Conservation (phyloP, 1,140 invertebrate genomes). For the Ceratosolen fusciceps region DNA sequence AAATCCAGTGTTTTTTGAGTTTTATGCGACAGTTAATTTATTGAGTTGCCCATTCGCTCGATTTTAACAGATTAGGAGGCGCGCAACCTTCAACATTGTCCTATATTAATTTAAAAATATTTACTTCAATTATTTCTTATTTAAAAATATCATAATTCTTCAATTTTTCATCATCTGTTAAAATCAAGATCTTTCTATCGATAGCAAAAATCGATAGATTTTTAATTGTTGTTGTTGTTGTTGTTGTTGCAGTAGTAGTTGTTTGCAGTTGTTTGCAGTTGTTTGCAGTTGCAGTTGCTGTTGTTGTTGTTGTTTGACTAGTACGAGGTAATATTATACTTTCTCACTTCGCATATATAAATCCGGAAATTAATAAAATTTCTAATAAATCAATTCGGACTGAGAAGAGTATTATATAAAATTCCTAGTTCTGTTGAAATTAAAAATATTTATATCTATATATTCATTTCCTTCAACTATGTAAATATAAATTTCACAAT, state of each 20-base stretch:
- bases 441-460: neutral
- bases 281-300: too few species aligned
- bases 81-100: conserved; percentile 11
- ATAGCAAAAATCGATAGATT: conserved; percentile 43
- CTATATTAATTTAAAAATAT: conserved; percentile 30
- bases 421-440: conserved; percentile 9
- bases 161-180: conserved; percentile 29
- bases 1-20: conserved; percentile 30
- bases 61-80: conserved; percentile 44
- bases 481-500: neutral
- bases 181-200: conserved; percentile 31
- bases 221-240: too few species aligned
- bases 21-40: conserved; percentile 27
- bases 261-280: too few species aligned
- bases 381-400: conserved; percentile 27
- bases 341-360: conserved; percentile 22
- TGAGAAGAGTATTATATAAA: conserved; percentile 28
- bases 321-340: conserved; percentile 43
- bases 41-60: conserved; percentile 6
- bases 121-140: conserved; percentile 15
- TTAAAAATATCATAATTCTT: conserved; percentile 36
- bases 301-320: conserved; percentile 43
- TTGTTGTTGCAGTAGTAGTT: too few species aligned
- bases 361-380: conserved; percentile 26
- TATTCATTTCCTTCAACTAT: neutral